Evolutionary conservation across 2,113 vertebrate species (phyloP).

Genomic region (Hippopotamus amphibius): DNA sequence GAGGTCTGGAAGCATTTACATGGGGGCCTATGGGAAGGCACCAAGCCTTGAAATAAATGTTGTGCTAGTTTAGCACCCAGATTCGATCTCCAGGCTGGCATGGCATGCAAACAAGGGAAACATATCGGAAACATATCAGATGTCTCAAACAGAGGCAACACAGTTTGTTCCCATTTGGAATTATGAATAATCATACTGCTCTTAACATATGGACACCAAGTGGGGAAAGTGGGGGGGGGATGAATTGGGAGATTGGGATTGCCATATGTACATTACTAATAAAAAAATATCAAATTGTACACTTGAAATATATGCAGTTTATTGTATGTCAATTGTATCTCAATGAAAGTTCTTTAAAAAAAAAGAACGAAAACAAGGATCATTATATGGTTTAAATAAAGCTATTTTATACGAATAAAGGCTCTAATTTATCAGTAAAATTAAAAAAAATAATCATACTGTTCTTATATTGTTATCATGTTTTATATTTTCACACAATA

Average conservation of each 20-base stretch:
- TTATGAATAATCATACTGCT: slow-evolving; percentile 22
- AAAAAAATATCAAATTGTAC: too few relatives aligned
- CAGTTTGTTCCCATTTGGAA: neutral
- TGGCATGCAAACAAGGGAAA: neutral
- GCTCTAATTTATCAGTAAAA: too few relatives aligned
- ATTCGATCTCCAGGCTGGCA: neutral
- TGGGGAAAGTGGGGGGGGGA: too few relatives aligned
- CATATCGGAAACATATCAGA: neutral
- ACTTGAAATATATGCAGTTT: too few relatives aligned
- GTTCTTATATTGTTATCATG: neutral
- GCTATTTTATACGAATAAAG: too few relatives aligned
- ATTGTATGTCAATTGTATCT: too few relatives aligned
- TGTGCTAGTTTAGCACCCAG: neutral
- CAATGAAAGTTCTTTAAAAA: too few relatives aligned
- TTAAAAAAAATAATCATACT: neutral
- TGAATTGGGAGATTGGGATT: too few relatives aligned
- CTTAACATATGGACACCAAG: neutral
- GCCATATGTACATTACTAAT: too few relatives aligned
- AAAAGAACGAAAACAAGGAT: too few relatives aligned
- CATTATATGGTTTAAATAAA: too few relatives aligned
- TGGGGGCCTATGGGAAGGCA: neutral
- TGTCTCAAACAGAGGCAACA: neutral
- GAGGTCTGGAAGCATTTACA: slow-evolving; percentile 20
- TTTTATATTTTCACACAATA: slow-evolving; percentile 23
- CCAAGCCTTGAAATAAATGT: neutral